Base-by-base conservation (phyloP, 2,113 vertebrate species). In the Pleuronectes platessa region DNA sequence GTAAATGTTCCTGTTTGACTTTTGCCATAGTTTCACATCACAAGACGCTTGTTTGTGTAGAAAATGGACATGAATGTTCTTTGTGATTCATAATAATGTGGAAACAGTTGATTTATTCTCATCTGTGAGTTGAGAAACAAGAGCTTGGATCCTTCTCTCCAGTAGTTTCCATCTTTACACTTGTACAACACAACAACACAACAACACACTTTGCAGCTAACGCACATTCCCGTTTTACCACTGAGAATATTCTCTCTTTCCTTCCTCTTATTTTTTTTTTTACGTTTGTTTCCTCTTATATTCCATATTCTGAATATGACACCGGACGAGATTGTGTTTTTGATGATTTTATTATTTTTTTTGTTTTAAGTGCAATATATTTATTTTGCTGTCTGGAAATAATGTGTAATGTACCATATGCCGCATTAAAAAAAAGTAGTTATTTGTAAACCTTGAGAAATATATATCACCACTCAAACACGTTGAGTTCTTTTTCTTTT, bases 361-460 rank as follows among this genome's bases (percentile, higher is more conserved):
- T 37, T 11, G 11, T 49, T 97, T 97, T 94, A 95, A 97, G 98
- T 99, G 97, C 98, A 99, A 99, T 99, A 99, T 99, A 99, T 99
- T 99, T 99, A 99, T 98, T 99, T 97, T 95, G 96, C 94, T 96
- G 95, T 95, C 95, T 95, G 87, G 95, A 97, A 95, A 96, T 94
- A 80, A 88, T 94, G 95, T 96, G 88, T 96, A 95, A 96, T 97
- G 95, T 97, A 95, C 94, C 94, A 27, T 31, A 96, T 96, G 93
- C 95, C 94, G 91, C 95, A 95, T 96, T 89, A 95, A 91, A 93
- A 71, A 94, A 95, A 78, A 76, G 60, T 42, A 70, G 93, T 95
- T 95, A 95, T 97, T 97, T 97, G 96, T 96, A 97, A 98, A 96
- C 94, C 92, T 94, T 95, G 95, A 96, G 94, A 97, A 97, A 96